Percentiles rank a stretch among this genome's conserved stretches.
phyloP scores from a whole-genome alignment of 2,797 vertebrate species.

The Aldrovandia affinis region DNA sequence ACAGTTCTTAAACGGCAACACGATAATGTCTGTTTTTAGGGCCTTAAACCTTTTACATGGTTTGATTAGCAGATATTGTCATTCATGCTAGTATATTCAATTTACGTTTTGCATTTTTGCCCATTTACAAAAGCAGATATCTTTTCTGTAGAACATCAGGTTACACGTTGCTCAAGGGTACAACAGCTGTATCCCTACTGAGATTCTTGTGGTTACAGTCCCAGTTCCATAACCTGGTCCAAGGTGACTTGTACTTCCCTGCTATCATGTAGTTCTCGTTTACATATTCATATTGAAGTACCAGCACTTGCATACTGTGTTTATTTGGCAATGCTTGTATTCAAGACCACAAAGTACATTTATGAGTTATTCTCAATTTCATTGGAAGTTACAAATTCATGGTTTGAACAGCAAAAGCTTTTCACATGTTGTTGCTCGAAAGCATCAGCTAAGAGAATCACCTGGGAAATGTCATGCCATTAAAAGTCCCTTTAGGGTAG shows the following conservation, averaged over 20 bases:
- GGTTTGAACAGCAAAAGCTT: background rate
- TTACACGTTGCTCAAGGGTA: background rate
- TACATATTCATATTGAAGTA: background rate
- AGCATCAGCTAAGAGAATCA: background rate
- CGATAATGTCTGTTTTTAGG: background rate
- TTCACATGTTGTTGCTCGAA: background rate
- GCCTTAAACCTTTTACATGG: background rate
- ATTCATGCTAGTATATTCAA: background rate
- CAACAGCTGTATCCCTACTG: background rate
- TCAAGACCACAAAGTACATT: background rate
- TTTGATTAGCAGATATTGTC: background rate
- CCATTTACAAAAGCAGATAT: background rate
- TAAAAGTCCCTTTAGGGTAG: background rate
- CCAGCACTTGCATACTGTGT: background rate
- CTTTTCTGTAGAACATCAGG: background rate
- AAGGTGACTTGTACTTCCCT: background rate
- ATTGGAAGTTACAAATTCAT: background rate
- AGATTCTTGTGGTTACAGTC: background rate
- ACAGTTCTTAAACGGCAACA: background rate
- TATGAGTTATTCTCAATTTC: background rate
- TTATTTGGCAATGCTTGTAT: background rate
- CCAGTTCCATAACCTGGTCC: no score
- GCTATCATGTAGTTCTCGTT: background rate
- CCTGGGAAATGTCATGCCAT: background rate
- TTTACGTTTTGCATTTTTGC: background rate